phyloP scores from a whole-genome alignment of 2,113 vertebrate genomes.

The Carassius carassius region DNA sequence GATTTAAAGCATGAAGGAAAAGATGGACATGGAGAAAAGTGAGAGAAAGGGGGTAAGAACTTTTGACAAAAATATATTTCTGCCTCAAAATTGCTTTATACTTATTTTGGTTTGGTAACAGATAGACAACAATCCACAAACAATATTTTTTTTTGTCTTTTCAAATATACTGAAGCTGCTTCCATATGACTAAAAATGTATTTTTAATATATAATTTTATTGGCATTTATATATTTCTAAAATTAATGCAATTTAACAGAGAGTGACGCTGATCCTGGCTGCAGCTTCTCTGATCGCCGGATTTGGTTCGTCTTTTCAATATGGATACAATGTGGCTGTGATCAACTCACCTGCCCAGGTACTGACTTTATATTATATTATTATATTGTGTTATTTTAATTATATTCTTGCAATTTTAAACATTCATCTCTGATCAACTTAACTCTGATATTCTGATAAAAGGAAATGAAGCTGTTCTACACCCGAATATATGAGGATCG shows the following conservation, averaged over 20 bases:
- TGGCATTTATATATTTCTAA: neutral
- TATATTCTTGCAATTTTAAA: neutral
- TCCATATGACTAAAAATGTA: neutral
- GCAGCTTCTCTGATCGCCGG: constrained; percentile 79
- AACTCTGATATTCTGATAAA: neutral
- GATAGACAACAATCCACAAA: neutral
- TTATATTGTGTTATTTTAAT: constrained; percentile 13
- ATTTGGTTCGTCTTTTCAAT: constrained; percentile 97
- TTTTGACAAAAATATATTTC: neutral
- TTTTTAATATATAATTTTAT: neutral
- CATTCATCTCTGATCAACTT: neutral
- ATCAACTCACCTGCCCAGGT: constrained; percentile 88
- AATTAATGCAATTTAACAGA: constrained; percentile 69
- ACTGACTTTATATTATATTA: constrained; percentile 8
- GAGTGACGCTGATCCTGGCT: constrained; percentile 74
- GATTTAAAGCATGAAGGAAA: constrained; percentile 55
- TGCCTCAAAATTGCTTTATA: too few relatives aligned
- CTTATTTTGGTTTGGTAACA: neutral
- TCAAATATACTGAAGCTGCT: neutral
- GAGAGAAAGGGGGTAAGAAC: constrained; percentile 72
- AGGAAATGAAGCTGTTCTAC: constrained; percentile 90
- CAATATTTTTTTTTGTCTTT: neutral
- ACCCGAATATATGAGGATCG: constrained; percentile 77
- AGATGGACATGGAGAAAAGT: constrained; percentile 26
- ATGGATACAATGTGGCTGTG: constrained; percentile 91